A percentile compares a stretch with the other conserved stretches of the same genome.
Evolutionary conservation across 2,797 vertebrate species (phyloP).

Genomic region (Myotis vivesi): DNA sequence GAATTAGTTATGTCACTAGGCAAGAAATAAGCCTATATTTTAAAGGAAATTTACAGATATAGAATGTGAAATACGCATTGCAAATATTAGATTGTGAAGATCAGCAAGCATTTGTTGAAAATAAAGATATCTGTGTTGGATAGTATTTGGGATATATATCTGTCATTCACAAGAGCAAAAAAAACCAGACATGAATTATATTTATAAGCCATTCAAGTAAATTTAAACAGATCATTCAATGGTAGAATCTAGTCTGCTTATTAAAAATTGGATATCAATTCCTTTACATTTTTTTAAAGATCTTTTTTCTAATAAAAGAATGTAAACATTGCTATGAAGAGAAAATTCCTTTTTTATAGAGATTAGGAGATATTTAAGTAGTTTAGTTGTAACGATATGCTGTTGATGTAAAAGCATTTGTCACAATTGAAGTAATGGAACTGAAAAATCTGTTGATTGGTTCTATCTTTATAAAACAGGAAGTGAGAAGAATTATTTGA

Average conservation of each 20-base stretch:
- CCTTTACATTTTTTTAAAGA: conserved; percentile 13
- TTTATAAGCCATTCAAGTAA: not conserved
- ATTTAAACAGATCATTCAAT: not conserved
- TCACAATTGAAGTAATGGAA: not conserved
- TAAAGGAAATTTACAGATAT: conserved; percentile 36
- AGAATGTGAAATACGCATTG: conserved; percentile 46
- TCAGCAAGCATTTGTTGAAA: not conserved
- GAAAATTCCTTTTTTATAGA: not conserved
- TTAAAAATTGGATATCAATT: conserved; percentile 36
- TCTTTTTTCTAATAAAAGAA: not conserved
- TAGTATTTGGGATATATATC: not conserved
- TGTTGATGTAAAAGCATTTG: not conserved
- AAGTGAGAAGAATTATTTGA: not conserved
- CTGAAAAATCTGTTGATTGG: not conserved
- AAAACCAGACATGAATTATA: not conserved
- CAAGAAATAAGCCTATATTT: conserved; percentile 50
- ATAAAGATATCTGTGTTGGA: not conserved
- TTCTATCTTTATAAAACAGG: not conserved
- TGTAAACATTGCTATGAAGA: not conserved
- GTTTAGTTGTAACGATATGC: not conserved
- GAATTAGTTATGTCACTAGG: conserved; percentile 15
- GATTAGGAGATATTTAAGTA: not conserved
- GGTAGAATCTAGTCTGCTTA: not conserved
- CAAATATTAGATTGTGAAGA: conserved; percentile 49
- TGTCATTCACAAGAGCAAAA: not conserved